Conservation (phyloP, 2,888 invertebrate species). For the Cheilosia scutellata region DNA sequence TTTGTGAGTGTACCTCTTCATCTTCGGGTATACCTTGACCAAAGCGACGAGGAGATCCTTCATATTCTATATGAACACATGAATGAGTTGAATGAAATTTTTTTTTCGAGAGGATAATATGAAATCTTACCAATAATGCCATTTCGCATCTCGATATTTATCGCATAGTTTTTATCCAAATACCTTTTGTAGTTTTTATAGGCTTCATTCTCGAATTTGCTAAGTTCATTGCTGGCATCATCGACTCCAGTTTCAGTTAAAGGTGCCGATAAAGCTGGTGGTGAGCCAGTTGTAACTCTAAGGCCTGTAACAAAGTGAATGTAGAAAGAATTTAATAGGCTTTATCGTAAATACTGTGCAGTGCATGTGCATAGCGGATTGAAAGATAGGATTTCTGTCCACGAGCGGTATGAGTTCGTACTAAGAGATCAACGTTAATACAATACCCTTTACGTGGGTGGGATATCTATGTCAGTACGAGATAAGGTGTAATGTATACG, state of each 20-base stretch:
- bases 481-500: too few relatives aligned
- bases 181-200: conserved; percentile 77
- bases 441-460: too few relatives aligned
- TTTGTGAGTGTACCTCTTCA: conserved; percentile 71
- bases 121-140: conserved; percentile 77
- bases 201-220: conserved; percentile 66
- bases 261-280: conserved; percentile 46
- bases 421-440: too few relatives aligned
- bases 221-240: conserved; percentile 50
- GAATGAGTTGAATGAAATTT: neutral
- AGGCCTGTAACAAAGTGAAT: conserved; percentile 77
- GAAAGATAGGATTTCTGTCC: too few relatives aligned
- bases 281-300: conserved; percentile 81
- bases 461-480: too few relatives aligned
- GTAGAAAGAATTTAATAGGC: neutral
- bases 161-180: conserved; percentile 82
- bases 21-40: conserved; percentile 86
- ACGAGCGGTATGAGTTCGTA: too few relatives aligned
- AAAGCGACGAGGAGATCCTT: conserved; percentile 94
- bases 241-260: conserved; percentile 57
- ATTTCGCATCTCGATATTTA: conserved; percentile 76
- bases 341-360: too few relatives aligned
- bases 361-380: too few relatives aligned
- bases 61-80: conserved; percentile 88
- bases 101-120: conserved; percentile 1